Evolutionary conservation across 2,888 invertebrate genomes (phyloP), one percentile per base, ranked within the genome.

Genomic region (Prenolepis imparis): DNA sequence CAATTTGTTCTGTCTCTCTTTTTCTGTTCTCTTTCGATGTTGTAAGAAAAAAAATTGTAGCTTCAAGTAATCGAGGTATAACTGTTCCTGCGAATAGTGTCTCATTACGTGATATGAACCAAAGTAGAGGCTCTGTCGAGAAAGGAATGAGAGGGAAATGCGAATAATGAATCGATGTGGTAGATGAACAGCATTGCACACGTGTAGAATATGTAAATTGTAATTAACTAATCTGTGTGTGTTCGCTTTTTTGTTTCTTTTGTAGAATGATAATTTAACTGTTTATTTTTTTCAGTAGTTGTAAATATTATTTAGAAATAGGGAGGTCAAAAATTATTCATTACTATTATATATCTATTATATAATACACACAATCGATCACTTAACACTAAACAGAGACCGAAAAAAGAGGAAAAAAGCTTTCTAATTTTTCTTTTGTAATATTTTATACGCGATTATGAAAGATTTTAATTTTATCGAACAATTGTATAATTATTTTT

Each of bases 21-120:
- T 80, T 80, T 80, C 72, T 80, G 72, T 80, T 80, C 72, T 80
- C 72, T 80, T 80, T 80, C 78, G 72, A 72, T 80, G 78, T 80
- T 72, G 73, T 44, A 72, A 67, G 67, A 67, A 39, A 78, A 70
- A 59, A 68, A 78, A 80, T 72, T 41, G 72, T 80, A 80, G 78
- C 72, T 80, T 80, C 72, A 80, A 67, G 32, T 80, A 80, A 80
- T 59, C 70, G 72, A 87, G 83, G 85, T 81, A 70, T 89, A 88
- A 88, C 87, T 77, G 89, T 88, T 89, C 89, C 89, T 88, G 88
- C 84, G 88, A 89, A 89, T 88, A 85, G 86, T 83, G 81, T 89
- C 68, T 67, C 89, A 81, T 88, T 88, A 86, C 87, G 88, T 84
- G 83, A 88, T 88, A 88, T 83, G 88, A 88, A 88, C 88, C 88